phyloP scores from a whole-genome alignment of 2,888 invertebrate genomes.

The Pyrrhosoma nymphula region DNA sequence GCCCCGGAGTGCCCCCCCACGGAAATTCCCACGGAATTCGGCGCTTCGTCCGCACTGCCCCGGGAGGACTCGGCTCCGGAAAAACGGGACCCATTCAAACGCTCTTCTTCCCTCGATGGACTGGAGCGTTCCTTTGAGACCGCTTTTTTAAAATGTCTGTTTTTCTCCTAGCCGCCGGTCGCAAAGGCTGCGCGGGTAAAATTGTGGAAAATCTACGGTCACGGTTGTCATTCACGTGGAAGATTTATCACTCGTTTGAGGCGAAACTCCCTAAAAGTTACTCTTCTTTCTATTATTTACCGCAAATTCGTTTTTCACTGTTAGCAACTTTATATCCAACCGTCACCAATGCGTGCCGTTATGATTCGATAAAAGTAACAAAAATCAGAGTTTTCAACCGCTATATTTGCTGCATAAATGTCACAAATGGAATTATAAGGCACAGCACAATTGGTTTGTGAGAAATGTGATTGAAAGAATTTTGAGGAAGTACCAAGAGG shows the following conservation, averaged over 20 bases:
- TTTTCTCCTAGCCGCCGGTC: not conserved
- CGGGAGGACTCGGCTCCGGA: not conserved
- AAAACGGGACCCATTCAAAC: not conserved
- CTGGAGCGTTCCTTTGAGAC: not conserved
- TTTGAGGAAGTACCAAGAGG: no score
- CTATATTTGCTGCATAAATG: no score
- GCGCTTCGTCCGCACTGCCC: conserved; percentile 33
- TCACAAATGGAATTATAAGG: no score
- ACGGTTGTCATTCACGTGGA: not conserved
- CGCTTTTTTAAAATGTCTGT: not conserved
- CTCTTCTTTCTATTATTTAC: no score
- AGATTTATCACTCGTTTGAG: not conserved
- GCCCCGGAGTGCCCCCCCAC: not conserved
- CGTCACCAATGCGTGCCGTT: no score
- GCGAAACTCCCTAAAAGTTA: not conserved
- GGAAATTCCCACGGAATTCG: conserved; percentile 61
- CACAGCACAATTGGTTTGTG: no score
- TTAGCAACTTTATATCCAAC: no score
- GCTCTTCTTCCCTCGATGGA: not conserved
- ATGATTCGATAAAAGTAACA: no score
- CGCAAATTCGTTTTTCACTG: no score
- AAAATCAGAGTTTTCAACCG: no score
- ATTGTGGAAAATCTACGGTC: not conserved
- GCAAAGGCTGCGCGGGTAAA: not conserved
- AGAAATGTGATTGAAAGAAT: no score